Evolutionary conservation across 2,797 vertebrate species (phyloP).

Genomic region (Paratrypauchen microcephalus): DNA sequence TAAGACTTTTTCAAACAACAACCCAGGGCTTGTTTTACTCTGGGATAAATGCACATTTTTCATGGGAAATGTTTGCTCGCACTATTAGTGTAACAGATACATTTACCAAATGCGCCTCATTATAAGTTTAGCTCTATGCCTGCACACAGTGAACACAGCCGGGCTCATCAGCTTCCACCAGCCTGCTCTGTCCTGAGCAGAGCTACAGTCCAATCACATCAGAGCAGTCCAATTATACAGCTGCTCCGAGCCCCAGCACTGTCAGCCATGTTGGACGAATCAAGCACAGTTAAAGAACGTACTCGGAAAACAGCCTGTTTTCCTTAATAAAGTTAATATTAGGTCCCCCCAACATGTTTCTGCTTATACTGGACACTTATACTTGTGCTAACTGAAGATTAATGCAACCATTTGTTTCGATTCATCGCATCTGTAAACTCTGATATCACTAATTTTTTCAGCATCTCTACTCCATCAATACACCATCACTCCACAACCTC

Average conservation of each 20-base stretch:
- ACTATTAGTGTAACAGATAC: background rate
- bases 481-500: too few species aligned
- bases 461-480: too few species aligned
- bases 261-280: constrained; percentile 38
- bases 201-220: constrained; percentile 43
- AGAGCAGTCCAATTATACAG: constrained; percentile 15
- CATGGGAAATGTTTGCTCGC: background rate
- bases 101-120: background rate
- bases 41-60: background rate
- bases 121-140: background rate
- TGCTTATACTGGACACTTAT: too few species aligned
- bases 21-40: background rate
- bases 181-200: constrained; percentile 3
- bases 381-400: too few species aligned
- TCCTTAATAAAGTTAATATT: too few species aligned
- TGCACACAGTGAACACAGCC: background rate
- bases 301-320: background rate
- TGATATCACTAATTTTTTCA: too few species aligned
- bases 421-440: too few species aligned
- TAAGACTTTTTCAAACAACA: constrained; percentile 12
- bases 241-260: constrained; percentile 33
- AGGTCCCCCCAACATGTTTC: too few species aligned
- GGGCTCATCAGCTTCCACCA: background rate
- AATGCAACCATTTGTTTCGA: too few species aligned
- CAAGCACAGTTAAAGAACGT: constrained; percentile 21